These are phyloP conservation scores for Xestia c-nigrum DNA, from an alignment of 2,888 invertebrate species.

Conservation along the genomic window DNA sequence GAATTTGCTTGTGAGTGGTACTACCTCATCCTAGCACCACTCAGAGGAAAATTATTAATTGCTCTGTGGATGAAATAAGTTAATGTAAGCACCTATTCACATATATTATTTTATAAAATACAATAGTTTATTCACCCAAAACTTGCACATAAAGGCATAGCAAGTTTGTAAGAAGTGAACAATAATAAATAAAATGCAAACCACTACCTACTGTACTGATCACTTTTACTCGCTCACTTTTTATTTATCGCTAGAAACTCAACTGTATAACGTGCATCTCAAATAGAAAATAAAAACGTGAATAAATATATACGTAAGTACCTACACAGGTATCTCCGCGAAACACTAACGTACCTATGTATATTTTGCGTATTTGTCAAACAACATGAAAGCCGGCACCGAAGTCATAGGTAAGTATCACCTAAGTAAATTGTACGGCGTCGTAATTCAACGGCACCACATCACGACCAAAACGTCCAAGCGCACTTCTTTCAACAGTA, in stretches of 20 bases:
- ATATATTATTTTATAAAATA: neutral
- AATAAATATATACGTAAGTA: neutral
- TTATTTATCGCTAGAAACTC: neutral
- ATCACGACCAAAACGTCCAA: conserved; percentile 59
- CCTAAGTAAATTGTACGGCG: conserved; percentile 44
- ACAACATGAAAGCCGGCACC: neutral
- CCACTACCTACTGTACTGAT: neutral
- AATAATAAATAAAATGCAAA: neutral
- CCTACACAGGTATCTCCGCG: neutral
- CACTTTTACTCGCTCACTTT: neutral
- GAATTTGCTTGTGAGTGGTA: neutral
- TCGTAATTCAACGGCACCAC: conserved; percentile 59
- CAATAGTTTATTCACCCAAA: neutral
- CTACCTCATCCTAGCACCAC: neutral
- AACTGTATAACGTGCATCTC: neutral
- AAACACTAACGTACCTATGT: neutral
- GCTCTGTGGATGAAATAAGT: neutral
- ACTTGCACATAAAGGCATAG: neutral
- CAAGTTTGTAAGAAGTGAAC: neutral
- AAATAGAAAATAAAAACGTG: neutral
- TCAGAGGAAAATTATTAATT: neutral
- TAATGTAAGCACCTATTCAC: neutral
- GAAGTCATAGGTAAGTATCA: conserved; percentile 25
- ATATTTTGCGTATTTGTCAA: neutral
- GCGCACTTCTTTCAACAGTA: conserved; percentile 73